Evolutionary conservation across 2,888 invertebrate species (phyloP), one percentile per base, ranked within the genome.

Genomic region (Troilus luridus): DNA sequence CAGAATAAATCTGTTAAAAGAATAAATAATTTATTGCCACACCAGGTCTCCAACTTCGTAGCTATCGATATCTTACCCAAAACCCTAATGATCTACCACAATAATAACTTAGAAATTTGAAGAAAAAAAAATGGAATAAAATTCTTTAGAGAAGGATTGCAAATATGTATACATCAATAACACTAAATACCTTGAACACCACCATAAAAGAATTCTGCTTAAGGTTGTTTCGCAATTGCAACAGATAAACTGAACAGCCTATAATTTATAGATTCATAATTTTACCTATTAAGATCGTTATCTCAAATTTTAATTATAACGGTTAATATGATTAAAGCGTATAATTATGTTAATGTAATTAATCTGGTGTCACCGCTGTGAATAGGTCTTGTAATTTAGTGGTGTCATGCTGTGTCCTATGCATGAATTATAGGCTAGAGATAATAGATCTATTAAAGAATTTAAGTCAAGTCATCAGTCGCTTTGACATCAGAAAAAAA

Each of bases 311-410:
- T 77, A 77, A 77, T 77, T 77, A 77, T 6, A 77, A 17, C 72
- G 7, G 67, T 41, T 14, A 41, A 41, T 77, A 77, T 77, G 72
- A 41, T 77, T 19, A 17, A 41, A 77, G 27, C 27, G 21, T 41
- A 77, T 77, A 77, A 77, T 77, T 77, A 77, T 77, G 72, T 77
- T 77, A 77, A 77, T 41, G 41, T 41, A 77, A 77, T 77, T 41
- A 77, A 77, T 77, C 72, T 41, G 19, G 41, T 77, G 72, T 77
- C 72, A 27, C 14, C 8, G 17, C 7, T 1, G 41, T 77, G 72
- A 77, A 77, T 77, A 8, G 41, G 5, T 77, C 27, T 77, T 41
- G 41, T 77, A 77, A 77, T 77, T 77, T 77, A 77, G 27, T 77
- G 72, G 17, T 77, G 41, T 77, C 72, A 77, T 77, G 72, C 72